Evolutionary conservation across 1,140 invertebrate species (phyloP).

Genomic region (Venustaconcha ellipsiformis): DNA sequence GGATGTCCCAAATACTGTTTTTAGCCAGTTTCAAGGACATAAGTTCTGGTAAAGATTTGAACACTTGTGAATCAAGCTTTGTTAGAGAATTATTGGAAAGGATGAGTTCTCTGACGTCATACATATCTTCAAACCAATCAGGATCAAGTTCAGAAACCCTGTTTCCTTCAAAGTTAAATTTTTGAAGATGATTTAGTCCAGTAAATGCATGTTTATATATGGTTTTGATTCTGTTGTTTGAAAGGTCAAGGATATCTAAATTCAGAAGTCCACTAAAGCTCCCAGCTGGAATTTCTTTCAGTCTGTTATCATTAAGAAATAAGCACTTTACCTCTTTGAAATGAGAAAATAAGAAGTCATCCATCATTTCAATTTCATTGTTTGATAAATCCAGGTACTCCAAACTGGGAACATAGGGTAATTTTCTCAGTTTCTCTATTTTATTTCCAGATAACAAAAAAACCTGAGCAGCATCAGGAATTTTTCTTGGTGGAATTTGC

Average conservation of each 20-base stretch:
- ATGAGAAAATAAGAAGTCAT: slow-evolving; percentile 49
- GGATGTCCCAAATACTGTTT: slow-evolving; percentile 48
- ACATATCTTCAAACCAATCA: slow-evolving; percentile 55
- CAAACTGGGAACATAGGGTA: slow-evolving; percentile 40
- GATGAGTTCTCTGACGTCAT: slow-evolving; percentile 45
- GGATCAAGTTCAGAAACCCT: slow-evolving; percentile 42
- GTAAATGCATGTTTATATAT: slow-evolving; percentile 57
- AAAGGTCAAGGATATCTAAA: slow-evolving; percentile 51
- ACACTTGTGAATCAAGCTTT: slow-evolving; percentile 38
- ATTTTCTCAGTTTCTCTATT: slow-evolving; percentile 39
- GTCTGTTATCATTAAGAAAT: slow-evolving; percentile 48
- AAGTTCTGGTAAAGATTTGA: slow-evolving; percentile 50
- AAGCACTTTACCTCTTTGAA: slow-evolving; percentile 44
- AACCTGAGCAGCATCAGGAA: slow-evolving; percentile 49
- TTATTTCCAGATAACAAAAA: slow-evolving; percentile 52
- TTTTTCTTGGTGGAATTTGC: slow-evolving; percentile 32
- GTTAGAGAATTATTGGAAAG: slow-evolving; percentile 50
- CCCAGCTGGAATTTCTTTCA: slow-evolving; percentile 44
- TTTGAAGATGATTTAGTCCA: slow-evolving; percentile 52
- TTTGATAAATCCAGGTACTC: slow-evolving; percentile 52
- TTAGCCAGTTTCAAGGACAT: slow-evolving; percentile 50
- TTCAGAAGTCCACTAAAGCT: slow-evolving; percentile 55
- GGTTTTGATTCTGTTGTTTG: slow-evolving; percentile 48
- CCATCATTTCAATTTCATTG: slow-evolving; percentile 46
- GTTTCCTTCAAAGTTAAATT: slow-evolving; percentile 52